These are phyloP conservation scores for Penelope pileata DNA, from an alignment of 2,113 vertebrate species.

Conservation along the genomic window DNA sequence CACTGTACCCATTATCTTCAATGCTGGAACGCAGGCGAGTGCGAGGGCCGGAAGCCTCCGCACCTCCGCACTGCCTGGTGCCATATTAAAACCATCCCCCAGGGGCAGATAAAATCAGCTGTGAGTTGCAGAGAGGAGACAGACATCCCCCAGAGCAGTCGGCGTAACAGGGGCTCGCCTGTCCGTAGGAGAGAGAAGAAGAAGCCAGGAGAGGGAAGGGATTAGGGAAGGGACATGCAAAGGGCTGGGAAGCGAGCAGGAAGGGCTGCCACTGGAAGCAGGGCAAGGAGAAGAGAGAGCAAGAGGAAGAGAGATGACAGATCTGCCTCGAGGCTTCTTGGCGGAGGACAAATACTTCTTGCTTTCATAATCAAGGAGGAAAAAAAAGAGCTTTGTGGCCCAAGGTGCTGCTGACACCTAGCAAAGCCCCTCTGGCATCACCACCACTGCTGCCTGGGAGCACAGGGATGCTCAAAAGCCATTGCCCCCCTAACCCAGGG, in stretches of 20 bases:
- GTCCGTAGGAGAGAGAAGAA: background rate
- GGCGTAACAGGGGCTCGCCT: background rate
- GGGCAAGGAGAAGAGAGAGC: background rate
- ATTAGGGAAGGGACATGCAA: background rate
- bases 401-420: background rate
- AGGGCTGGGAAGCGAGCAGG: background rate
- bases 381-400: background rate
- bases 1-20: conserved; percentile 65
- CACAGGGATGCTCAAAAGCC: background rate
- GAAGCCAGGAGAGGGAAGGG: background rate
- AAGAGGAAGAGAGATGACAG: background rate
- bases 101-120: conserved; percentile 41
- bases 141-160: background rate
- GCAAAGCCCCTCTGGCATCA: background rate
- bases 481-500: accelerated
- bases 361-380: background rate
- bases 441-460: accelerated
- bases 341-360: background rate
- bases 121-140: conserved; percentile 32
- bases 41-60: conserved; percentile 67
- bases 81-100: conserved; percentile 34
- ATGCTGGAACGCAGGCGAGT: conserved; percentile 65
- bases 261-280: background rate
- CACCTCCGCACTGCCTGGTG: conserved; percentile 61
- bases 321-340: background rate